Evolutionary conservation across 2,113 vertebrate species (phyloP), one percentile per base, ranked within the genome.

Genomic region (Amblyopsis rosae): DNA sequence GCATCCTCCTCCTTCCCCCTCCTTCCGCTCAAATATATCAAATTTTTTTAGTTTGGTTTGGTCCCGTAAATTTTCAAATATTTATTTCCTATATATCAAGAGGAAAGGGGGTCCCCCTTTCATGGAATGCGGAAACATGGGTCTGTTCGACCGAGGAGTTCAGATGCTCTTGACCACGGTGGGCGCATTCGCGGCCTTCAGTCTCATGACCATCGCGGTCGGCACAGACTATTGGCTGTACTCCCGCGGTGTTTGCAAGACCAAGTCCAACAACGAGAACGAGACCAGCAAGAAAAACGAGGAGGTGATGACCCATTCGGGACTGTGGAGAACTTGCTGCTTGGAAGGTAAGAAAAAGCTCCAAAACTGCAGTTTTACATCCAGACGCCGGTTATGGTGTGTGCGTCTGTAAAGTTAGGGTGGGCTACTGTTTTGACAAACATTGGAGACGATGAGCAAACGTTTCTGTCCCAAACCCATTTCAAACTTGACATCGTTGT

Each of bases 101-200:
- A 90, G 91, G 91, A 96, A 96, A 98, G 95, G 95, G 96, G 93
- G 95, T 94, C 93, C 96, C 96, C 96, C 96, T 95, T 97, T 98
- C 96, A 96, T 99, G 97, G 96, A 98, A 98, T 98, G 97, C 95
- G 96, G 98, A 94, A 99, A 95, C 95, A 99, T 99, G 98, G 98
- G 96, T 93, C 95, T 98, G 93, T 99, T 99, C 97, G 98, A 99
- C 93, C 96, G 98, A 94, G 97, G 98, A 94, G 95, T 99, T 93
- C 97, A 99, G 94, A 99, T 99, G 96, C 95, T 99, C 94, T 95
- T 99, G 94, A 99, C 96, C 93, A 99, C 97, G 90, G 98, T 99
- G 94, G 98, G 98, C 91, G 96, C 98, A 91, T 99, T 99, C 91
- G 98, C 98, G 90, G 98, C 98, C 94, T 99, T 99, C 95, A 99